Evolutionary conservation across 2,888 invertebrate genomes (phyloP).

Genomic region (Lochmaea capreae): DNA sequence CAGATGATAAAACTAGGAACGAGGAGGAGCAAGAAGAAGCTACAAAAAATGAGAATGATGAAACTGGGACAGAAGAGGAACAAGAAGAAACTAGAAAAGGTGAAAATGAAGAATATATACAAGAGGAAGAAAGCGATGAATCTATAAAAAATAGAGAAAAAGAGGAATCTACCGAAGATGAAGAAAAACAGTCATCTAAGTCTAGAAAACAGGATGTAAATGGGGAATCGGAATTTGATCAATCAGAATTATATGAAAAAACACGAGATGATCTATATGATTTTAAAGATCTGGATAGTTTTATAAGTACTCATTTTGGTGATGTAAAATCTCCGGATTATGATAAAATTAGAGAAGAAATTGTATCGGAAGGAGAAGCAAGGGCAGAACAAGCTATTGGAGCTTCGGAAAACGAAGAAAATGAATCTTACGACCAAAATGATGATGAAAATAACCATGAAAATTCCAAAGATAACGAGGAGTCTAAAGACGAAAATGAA

Average conservation of each 20-base stretch:
- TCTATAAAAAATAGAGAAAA: conserved; percentile 7
- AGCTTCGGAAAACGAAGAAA: conserved; percentile 28
- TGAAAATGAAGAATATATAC: neutral
- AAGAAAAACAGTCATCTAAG: neutral
- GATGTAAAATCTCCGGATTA: conserved; percentile 34
- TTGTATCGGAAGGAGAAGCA: conserved; percentile 35
- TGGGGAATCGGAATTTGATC: conserved; percentile 33
- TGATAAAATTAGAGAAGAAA: conserved; percentile 41
- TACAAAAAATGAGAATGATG: conserved; percentile 1
- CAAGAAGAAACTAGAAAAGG: conserved; percentile 15
- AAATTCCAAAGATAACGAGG: conserved; percentile 7
- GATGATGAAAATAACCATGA: conserved; percentile 6
- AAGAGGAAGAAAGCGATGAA: conserved; percentile 24
- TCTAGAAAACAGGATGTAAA: conserved; percentile 31
- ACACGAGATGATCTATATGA: conserved; percentile 38
- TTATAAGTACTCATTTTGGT: conserved; percentile 43
- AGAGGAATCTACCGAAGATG: conserved; percentile 16
- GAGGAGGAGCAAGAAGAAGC: conserved; percentile 35
- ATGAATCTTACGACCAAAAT: conserved; percentile 7
- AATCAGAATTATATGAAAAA: conserved; percentile 33
- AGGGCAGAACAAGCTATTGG: conserved; percentile 23
- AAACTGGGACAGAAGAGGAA: conserved; percentile 10
- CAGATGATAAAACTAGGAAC: conserved; percentile 11
- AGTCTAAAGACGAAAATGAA: conserved; percentile 23
- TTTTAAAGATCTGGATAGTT: conserved; percentile 41